Evolutionary conservation across 2,113 vertebrate genomes (phyloP).

Genomic region (Forbesichthys papilliferus): DNA sequence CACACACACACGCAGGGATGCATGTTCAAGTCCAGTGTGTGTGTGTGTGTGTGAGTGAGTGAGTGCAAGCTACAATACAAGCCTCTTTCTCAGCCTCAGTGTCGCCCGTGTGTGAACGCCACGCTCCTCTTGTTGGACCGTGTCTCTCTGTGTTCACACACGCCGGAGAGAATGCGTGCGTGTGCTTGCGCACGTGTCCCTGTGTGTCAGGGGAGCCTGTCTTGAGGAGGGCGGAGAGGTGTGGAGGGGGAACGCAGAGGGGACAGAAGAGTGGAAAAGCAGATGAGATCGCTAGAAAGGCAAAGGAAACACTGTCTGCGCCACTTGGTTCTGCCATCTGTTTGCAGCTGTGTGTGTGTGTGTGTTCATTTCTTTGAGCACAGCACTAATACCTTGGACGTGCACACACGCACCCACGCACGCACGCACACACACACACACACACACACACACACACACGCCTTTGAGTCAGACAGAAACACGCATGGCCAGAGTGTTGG

Average conservation of each 20-base stretch:
- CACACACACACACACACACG: slow-evolving; percentile 11
- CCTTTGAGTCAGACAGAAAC: slow-evolving; percentile 28
- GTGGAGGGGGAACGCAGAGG: slow-evolving; percentile 4
- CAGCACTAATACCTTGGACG: slow-evolving; percentile 25
- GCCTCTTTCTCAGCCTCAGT: slow-evolving; percentile 39
- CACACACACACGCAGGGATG: background rate
- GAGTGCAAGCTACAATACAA: slow-evolving; percentile 5
- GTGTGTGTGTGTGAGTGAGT: background rate
- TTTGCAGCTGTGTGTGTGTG: slow-evolving; percentile 64
- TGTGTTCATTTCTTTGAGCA: slow-evolving; percentile 3
- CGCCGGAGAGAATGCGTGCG: slow-evolving; percentile 13
- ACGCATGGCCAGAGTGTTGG: slow-evolving; percentile 27
- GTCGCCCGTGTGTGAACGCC: slow-evolving; percentile 45
- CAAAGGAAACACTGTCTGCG: slow-evolving; percentile 49
- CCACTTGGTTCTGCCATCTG: slow-evolving; percentile 57
- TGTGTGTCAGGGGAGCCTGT: slow-evolving; percentile 19
- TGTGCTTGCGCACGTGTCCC: slow-evolving; percentile 2
- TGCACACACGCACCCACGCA: background rate
- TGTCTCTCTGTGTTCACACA: slow-evolving; percentile 30
- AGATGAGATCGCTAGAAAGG: slow-evolving; percentile 59
- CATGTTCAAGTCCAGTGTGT: background rate
- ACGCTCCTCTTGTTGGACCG: slow-evolving; percentile 33
- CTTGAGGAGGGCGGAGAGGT: slow-evolving; percentile 8
- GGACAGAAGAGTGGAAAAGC: slow-evolving; percentile 54
- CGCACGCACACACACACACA: background rate